Conservation (phyloP, 2,888 invertebrate genomes). For the Synergus gifuensis region DNA sequence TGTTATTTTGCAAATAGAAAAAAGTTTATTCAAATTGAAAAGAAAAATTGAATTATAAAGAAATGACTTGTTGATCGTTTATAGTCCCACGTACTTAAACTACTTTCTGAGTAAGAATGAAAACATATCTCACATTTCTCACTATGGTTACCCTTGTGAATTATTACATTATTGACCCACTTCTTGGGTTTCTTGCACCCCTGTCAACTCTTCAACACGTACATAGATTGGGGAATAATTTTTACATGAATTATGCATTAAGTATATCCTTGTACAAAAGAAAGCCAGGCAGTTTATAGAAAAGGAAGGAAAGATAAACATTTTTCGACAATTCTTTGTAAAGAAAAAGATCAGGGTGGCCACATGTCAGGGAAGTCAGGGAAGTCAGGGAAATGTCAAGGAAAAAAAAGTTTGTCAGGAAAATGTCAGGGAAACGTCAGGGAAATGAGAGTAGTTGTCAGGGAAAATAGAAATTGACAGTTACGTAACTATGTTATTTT, state of each 20-base stretch:
- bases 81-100: not conserved
- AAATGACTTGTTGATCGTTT: not conserved
- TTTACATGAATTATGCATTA: conserved; percentile 13
- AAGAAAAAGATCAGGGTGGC: not conserved
- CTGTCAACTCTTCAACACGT: not conserved
- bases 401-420: no score
- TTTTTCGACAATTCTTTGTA: not conserved
- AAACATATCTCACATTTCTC: not conserved
- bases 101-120: not conserved
- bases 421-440: no score
- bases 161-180: not conserved
- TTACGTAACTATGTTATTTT: no score
- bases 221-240: conserved; percentile 1
- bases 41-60: not conserved
- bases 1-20: no score
- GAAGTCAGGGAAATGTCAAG: no score
- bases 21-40: not conserved
- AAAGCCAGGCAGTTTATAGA: not conserved
- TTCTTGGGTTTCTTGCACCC: not conserved
- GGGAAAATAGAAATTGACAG: no score
- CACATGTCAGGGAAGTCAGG: no score
- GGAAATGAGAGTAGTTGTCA: no score
- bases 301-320: not conserved
- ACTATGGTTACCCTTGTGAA: not conserved
- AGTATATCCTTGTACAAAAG: not conserved